These are phyloP conservation scores for Sigmodon hispidus DNA, from an alignment of 2,113 vertebrate species.

Conservation along the genomic window DNA sequence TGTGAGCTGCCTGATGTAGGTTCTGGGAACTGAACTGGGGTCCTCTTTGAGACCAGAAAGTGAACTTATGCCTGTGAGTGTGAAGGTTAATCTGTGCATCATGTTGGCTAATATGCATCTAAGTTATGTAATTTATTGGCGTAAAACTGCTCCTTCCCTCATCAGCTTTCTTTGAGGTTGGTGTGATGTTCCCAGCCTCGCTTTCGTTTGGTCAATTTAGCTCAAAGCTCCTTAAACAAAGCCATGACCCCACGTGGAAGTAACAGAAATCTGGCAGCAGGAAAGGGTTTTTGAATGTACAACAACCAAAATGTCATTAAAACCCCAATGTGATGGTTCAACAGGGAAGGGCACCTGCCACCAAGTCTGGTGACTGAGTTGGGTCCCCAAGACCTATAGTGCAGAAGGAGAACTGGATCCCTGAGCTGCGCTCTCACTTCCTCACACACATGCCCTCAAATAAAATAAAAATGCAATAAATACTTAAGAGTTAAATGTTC, in stretches of 20 bases:
- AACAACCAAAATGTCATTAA: neutral
- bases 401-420: neutral
- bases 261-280: neutral
- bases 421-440: neutral
- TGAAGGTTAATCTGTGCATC: neutral
- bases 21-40: neutral
- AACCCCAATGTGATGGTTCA: neutral
- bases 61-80: neutral
- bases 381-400: neutral
- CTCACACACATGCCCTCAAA: neutral
- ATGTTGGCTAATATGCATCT: neutral
- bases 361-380: neutral
- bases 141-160: neutral
- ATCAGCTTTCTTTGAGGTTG: neutral
- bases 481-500: neutral
- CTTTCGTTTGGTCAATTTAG: neutral
- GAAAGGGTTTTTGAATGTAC: neutral
- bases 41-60: neutral
- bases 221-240: neutral
- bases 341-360: neutral
- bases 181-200: neutral
- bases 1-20: neutral
- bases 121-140: neutral
- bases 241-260: neutral
- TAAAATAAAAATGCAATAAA: neutral